Evolutionary conservation across 2,888 invertebrate species (phyloP).

Genomic region (Sacculina carcini): DNA sequence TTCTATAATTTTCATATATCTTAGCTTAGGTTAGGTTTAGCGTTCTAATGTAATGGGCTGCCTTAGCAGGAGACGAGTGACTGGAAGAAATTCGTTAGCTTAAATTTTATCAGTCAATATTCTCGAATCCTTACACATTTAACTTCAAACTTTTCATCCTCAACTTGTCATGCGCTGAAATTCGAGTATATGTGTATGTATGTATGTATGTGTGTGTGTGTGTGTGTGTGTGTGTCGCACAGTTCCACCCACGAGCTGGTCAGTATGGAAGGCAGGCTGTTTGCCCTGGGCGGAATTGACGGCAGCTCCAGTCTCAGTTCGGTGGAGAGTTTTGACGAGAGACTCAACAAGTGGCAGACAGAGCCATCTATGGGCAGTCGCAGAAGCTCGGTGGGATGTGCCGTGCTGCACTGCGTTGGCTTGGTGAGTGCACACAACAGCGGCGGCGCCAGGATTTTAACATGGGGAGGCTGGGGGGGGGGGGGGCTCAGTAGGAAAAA

Average conservation of each 20-base stretch:
- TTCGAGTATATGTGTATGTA: not conserved
- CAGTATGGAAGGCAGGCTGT: slow-evolving; percentile 31
- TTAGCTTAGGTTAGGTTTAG: too few relatives aligned
- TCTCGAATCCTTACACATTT: too few relatives aligned
- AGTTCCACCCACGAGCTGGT: slow-evolving; percentile 42
- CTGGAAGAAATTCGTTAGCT: too few relatives aligned
- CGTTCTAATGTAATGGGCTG: too few relatives aligned
- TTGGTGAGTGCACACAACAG: slow-evolving; percentile 10
- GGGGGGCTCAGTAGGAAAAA: slow-evolving; percentile 1
- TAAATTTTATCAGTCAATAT: too few relatives aligned
- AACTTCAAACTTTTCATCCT: too few relatives aligned
- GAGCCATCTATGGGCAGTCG: slow-evolving; percentile 37
- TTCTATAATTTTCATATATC: too few relatives aligned
- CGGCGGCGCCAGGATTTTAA: too few relatives aligned
- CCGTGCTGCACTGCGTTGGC: slow-evolving; percentile 33
- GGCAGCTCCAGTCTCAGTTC: slow-evolving; percentile 40
- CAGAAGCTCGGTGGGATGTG: slow-evolving; percentile 36
- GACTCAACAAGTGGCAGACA: slow-evolving; percentile 35
- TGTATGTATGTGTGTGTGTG: not conserved
- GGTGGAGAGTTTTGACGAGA: slow-evolving; percentile 36
- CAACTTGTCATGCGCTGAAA: too few relatives aligned
- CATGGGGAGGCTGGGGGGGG: slow-evolving; percentile 9
- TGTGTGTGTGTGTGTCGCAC: slow-evolving; percentile 1
- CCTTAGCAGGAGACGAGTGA: too few relatives aligned
- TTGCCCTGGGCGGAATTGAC: slow-evolving; percentile 40